A percentile compares a stretch with the other conserved stretches of the same genome.
Evolutionary conservation across 2,113 vertebrate species (phyloP).

Genomic region (Rynchops niger): DNA sequence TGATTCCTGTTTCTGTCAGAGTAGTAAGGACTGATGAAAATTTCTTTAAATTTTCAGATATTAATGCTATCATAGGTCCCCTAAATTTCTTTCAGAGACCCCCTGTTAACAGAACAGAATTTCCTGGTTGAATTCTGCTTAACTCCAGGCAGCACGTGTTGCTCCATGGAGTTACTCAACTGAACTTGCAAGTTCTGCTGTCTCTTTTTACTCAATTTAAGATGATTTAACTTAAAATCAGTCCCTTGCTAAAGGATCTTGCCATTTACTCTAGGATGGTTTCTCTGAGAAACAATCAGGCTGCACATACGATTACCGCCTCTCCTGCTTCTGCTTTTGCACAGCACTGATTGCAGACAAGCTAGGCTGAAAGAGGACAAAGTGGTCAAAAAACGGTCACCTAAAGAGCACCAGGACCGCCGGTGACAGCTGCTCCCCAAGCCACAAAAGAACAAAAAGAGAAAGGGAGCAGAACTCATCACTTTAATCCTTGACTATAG

Average conservation of each 20-base stretch:
- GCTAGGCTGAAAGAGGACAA: not conserved
- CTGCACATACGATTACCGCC: not conserved
- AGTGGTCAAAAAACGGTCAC: not conserved
- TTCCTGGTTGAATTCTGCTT: not conserved
- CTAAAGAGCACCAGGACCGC: not conserved
- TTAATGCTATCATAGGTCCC: not conserved
- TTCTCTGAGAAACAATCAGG: not conserved
- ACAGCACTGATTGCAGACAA: not conserved
- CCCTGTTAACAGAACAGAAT: not conserved
- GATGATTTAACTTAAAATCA: not conserved
- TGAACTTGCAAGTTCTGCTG: not conserved
- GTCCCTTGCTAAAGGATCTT: not conserved
- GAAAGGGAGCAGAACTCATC: not conserved
- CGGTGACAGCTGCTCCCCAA: not conserved
- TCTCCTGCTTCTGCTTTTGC: not conserved
- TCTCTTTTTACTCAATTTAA: not conserved
- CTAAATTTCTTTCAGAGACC: not conserved
- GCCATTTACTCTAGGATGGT: not conserved
- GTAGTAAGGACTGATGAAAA: not conserved
- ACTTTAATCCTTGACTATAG: not conserved
- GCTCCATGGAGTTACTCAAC: not conserved
- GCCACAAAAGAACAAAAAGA: not conserved
- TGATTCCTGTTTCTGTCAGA: not conserved
- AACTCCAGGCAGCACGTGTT: not conserved
- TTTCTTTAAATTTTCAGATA: not conserved